Evolutionary conservation across 1,140 invertebrate species (phyloP).

Genomic region (Hyles vespertilio): DNA sequence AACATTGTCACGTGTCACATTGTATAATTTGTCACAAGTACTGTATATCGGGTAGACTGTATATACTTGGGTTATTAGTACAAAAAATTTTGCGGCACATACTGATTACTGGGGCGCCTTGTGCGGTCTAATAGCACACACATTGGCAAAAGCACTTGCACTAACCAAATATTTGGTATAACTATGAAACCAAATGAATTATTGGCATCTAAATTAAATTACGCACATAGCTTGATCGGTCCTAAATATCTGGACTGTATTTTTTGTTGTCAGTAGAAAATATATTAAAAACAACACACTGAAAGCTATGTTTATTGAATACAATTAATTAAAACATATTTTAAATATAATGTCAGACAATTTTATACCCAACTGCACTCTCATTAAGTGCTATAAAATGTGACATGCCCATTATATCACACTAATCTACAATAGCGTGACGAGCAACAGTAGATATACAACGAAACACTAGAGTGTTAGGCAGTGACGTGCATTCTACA

Average conservation of each 20-base stretch:
- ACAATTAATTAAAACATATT: too few relatives aligned
- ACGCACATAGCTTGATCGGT: not conserved
- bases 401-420: not conserved
- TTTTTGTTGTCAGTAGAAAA: too few relatives aligned
- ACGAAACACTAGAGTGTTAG: not conserved
- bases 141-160: constrained; percentile 7
- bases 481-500: not conserved
- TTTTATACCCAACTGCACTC: too few relatives aligned
- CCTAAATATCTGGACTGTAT: too few relatives aligned
- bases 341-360: too few relatives aligned
- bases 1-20: constrained; percentile 4
- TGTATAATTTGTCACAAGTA: constrained; percentile 15
- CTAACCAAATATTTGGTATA: constrained; percentile 1
- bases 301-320: too few relatives aligned
- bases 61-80: constrained; percentile 2
- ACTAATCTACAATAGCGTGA: not conserved
- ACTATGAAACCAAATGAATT: too few relatives aligned
- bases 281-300: too few relatives aligned
- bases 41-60: not conserved
- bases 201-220: not conserved
- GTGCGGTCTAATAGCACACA: not conserved
- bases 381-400: too few relatives aligned
- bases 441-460: not conserved
- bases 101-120: not conserved
- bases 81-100: not conserved